Evolutionary conservation across 2,888 invertebrate genomes (phyloP).

Genomic region (Erynnis tages): DNA sequence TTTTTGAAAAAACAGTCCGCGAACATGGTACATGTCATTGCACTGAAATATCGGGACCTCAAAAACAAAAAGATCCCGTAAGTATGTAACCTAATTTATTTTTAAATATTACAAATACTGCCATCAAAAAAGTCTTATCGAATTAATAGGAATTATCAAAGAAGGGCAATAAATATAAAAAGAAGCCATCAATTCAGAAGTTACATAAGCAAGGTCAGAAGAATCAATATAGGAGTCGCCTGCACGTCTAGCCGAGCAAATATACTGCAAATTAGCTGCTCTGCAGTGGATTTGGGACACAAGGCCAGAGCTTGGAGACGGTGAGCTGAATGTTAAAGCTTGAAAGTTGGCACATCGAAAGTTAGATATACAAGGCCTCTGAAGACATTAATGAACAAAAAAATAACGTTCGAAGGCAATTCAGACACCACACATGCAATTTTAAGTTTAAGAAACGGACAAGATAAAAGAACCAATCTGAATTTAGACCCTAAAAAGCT

Average conservation of each 20-base stretch:
- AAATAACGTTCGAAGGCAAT: neutral
- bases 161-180: neutral
- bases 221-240: constrained; percentile 67
- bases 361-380: neutral
- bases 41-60: no score
- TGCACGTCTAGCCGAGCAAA: constrained; percentile 48
- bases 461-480: no score
- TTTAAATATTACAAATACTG: no score
- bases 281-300: constrained; percentile 19
- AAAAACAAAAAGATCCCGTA: no score
- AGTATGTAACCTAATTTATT: no score
- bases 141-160: no score
- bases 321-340: constrained; percentile 20
- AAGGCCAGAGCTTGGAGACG: constrained; percentile 1
- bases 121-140: no score
- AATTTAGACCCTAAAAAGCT: no score
- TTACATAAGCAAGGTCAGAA: constrained; percentile 66
- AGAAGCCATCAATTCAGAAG: constrained; percentile 26
- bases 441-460: neutral
- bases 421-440: neutral
- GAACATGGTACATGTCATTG: no score
- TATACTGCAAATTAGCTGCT: constrained; percentile 30
- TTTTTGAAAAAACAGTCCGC: no score
- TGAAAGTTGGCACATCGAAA: constrained; percentile 17
- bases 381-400: neutral